A percentile compares a stretch with the other conserved stretches of the same genome.
phyloP scores from a whole-genome alignment of 1,140 invertebrate genomes.

The Ganaspis sp. region DNA sequence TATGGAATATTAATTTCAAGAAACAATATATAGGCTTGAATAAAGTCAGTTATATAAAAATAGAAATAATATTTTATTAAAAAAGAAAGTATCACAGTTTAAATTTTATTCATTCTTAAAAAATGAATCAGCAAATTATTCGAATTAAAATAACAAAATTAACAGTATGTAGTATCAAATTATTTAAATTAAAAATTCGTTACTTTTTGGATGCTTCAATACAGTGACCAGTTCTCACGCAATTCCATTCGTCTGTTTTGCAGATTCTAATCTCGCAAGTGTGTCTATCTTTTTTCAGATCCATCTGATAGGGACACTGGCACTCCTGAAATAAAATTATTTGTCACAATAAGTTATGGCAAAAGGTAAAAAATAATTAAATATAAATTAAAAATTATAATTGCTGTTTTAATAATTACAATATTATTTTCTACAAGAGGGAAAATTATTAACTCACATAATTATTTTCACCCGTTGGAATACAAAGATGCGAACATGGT shows the following conservation, averaged over 20 bases:
- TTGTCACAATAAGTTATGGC: no score
- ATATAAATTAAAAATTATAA: slow-evolving; percentile 6
- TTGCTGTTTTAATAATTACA: background rate
- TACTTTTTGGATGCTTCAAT: slow-evolving; percentile 65
- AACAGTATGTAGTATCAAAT: no score
- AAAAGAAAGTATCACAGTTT: no score
- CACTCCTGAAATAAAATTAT: slow-evolving; percentile 72
- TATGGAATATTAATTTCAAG: no score
- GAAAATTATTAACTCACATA: background rate
- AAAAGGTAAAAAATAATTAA: no score
- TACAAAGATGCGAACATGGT: slow-evolving; percentile 16
- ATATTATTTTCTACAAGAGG: no score
- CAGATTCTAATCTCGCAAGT: slow-evolving; percentile 78
- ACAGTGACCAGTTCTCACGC: slow-evolving; percentile 74
- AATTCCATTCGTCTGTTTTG: slow-evolving; percentile 77
- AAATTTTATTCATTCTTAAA: no score
- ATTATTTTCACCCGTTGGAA: background rate
- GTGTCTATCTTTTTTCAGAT: slow-evolving; percentile 72
- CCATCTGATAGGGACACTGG: slow-evolving; percentile 79
- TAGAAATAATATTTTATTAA: no score
- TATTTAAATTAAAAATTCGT: no score
- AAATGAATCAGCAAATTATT: background rate
- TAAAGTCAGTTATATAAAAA: no score
- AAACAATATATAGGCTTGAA: no score
- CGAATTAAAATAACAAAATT: no score